These are phyloP conservation scores for Marmota monax DNA, from an alignment of 2,113 vertebrate genomes.

Conservation along the genomic window DNA sequence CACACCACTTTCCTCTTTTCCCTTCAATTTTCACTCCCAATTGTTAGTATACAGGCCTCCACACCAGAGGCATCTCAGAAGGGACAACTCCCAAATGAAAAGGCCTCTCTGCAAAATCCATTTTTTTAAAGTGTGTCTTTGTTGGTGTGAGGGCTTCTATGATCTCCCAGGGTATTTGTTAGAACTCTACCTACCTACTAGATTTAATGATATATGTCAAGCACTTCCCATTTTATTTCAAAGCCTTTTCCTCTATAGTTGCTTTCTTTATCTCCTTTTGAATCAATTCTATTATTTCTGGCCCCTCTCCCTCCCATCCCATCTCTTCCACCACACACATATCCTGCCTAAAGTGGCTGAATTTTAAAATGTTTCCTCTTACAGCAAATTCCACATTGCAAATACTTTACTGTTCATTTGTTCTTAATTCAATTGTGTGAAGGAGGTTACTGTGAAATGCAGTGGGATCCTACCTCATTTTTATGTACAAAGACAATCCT, in stretches of 20 bases:
- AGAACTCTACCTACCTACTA: not conserved
- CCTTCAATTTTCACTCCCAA: slow-evolving; percentile 8
- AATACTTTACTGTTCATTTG: not conserved
- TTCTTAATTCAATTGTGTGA: not conserved
- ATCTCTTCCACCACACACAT: not conserved
- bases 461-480: not conserved
- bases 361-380: not conserved
- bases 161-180: not conserved
- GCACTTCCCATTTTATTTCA: not conserved
- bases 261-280: not conserved
- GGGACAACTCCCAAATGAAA: not conserved
- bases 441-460: not conserved
- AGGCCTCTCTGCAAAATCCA: not conserved
- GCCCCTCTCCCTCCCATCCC: not conserved
- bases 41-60: not conserved
- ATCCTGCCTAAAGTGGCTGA: not conserved
- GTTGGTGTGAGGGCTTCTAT: not conserved
- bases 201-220: not conserved
- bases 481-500: not conserved
- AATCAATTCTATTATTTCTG: not conserved
- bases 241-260: not conserved
- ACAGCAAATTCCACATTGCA: not conserved
- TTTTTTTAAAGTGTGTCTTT: not conserved
- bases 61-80: not conserved
- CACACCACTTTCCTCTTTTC: not conserved